These are phyloP conservation scores for Rhinoptilus africanus DNA, from an alignment of 2,113 vertebrate genomes.

Conservation along the genomic window DNA sequence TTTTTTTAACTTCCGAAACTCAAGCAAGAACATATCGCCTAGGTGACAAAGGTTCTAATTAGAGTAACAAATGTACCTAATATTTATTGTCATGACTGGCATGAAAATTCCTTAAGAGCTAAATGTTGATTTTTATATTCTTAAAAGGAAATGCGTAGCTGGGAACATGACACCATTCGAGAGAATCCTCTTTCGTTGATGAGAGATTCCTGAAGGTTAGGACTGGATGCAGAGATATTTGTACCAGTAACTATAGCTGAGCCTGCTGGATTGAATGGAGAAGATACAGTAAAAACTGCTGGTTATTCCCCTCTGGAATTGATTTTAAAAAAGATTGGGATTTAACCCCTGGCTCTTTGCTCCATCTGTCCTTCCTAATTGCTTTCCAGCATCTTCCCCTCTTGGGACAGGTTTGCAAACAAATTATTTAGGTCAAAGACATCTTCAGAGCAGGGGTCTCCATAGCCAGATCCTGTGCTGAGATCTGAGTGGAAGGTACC, in stretches of 20 bases:
- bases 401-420: background rate
- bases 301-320: background rate
- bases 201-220: background rate
- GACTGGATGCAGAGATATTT: background rate
- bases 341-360: background rate
- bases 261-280: background rate
- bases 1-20: background rate
- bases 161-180: background rate
- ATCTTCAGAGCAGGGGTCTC: background rate
- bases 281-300: background rate
- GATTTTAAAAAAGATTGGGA: background rate
- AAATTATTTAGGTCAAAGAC: background rate
- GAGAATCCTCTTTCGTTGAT: background rate
- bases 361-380: background rate
- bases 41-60: background rate
- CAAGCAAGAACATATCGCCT: background rate
- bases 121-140: background rate
- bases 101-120: background rate
- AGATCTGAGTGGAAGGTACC: background rate
- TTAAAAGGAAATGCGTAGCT: background rate
- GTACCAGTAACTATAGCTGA: background rate
- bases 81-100: background rate
- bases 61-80: background rate
- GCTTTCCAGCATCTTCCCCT: background rate
- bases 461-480: background rate